Conservation (phyloP, 2,113 vertebrate species). For the Prolemur simus region DNA sequence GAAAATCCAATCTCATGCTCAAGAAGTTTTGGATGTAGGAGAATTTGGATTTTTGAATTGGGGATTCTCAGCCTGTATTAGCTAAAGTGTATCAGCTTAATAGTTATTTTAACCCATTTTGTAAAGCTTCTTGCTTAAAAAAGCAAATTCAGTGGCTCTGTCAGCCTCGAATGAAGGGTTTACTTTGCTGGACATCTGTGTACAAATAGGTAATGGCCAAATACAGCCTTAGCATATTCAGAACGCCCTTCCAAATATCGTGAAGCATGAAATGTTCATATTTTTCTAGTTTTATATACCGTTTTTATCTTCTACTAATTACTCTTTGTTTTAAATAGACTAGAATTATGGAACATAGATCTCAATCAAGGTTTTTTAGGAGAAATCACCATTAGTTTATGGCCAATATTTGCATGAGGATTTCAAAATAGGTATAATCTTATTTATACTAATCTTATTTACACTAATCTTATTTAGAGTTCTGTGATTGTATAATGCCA, state of each 20-base stretch:
- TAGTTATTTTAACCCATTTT: background rate
- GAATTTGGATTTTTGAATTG: background rate
- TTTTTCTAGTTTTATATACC: background rate
- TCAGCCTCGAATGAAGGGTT: background rate
- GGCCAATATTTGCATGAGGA: slow-evolving; percentile 55
- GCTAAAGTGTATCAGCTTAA: background rate
- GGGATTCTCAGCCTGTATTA: background rate
- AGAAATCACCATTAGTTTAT: slow-evolving; percentile 44
- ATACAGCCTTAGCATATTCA: background rate
- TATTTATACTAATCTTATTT: slow-evolving; percentile 59
- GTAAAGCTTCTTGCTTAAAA: slow-evolving; percentile 25
- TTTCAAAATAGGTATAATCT: slow-evolving; percentile 45
- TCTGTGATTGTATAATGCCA: slow-evolving; percentile 62
- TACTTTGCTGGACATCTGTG: background rate
- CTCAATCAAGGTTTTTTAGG: slow-evolving; percentile 19
- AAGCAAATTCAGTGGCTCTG: background rate
- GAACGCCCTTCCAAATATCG: background rate
- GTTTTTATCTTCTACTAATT: background rate
- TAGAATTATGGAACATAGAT: background rate
- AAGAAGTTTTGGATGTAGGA: background rate
- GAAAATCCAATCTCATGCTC: background rate
- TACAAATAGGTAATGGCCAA: background rate
- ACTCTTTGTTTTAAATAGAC: background rate
- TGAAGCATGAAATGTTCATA: background rate
- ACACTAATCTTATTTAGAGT: slow-evolving; percentile 59